Evolutionary conservation across 2,888 invertebrate species (phyloP), one percentile per base, ranked within the genome.

Genomic region (Ophraella communa): DNA sequence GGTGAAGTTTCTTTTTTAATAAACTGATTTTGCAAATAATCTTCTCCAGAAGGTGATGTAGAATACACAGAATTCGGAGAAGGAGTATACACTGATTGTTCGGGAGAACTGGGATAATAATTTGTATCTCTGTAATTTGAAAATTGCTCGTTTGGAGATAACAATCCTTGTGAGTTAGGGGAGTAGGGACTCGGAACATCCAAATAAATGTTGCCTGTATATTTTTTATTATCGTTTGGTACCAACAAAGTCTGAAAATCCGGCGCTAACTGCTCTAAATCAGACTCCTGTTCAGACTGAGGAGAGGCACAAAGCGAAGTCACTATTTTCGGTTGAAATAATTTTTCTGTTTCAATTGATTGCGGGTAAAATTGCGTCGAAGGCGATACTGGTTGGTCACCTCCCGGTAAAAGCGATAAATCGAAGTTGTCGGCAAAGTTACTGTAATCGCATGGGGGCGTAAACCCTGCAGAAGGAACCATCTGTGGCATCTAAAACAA

Each of bases 401-500:
- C 80, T 35, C 87, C 86, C 73, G 91, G 90, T 77, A 93, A 86
- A 59, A 94, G 85, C 18, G 92, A 91, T 71, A 91, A 80, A 80
- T 91, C 90, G 80, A 91, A 90, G 72, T 86, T 87, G 74, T 90
- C 89, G 55, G 89, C 88, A 74, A 85, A 85, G 68, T 79, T 82
- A 71, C 83, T 85, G 82, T 87, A 87, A 78, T 87, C 87, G 80
- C 89, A 90, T 71, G 90, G 88, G 74, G 91, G 89, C 82, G 90
- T 91, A 80, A 88, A 89, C 81, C 90, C 91, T 77, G 90, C 90
- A 75, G 90, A 87, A 64, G 92, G 92, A 76, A 92, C 92, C 77
- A 89, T 91, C 85, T 92, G 92, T 83, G 92, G 91, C 91, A 92
- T 92, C 92, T 92, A 88, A 10, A 84, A 85, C 70, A 72, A 74